Conservation (phyloP, 2,113 vertebrate genomes). For the Emydocephalus ijimae region DNA sequence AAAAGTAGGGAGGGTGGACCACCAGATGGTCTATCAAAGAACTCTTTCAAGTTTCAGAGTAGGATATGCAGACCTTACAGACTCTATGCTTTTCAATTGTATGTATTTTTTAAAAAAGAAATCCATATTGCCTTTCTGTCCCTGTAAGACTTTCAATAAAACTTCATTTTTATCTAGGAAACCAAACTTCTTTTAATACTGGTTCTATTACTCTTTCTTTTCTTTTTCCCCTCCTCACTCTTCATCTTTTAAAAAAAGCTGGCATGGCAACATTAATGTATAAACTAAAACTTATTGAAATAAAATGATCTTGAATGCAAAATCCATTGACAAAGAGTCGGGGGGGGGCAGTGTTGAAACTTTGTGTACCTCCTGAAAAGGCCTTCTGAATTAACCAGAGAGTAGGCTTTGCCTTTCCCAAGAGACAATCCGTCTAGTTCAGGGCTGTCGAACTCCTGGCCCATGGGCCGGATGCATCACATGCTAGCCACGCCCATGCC, state of each 20-base stretch:
- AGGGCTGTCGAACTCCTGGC: no score
- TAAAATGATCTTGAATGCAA: neutral
- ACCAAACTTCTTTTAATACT: neutral
- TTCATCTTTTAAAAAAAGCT: neutral
- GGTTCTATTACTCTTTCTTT: neutral
- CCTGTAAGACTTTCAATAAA: neutral
- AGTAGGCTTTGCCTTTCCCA: neutral
- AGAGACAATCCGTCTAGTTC: neutral
- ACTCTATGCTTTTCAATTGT: neutral
- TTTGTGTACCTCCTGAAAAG: neutral
- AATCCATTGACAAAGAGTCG: neutral
- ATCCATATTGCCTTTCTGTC: neutral
- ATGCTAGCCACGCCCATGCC: no score
- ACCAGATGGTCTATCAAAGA: neutral
- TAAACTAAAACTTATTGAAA: neutral
- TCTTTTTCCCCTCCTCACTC: neutral
- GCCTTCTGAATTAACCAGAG: neutral
- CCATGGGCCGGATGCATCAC: no score
- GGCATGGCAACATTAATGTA: neutral
- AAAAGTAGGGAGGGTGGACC: neutral
- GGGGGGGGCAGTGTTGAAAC: neutral
- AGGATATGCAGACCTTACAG: neutral
- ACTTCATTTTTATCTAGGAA: neutral
- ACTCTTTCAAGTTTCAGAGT: neutral
- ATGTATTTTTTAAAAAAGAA: neutral